phyloP scores from a whole-genome alignment of 2,888 invertebrate genomes.

The Ptilodon capucinus region DNA sequence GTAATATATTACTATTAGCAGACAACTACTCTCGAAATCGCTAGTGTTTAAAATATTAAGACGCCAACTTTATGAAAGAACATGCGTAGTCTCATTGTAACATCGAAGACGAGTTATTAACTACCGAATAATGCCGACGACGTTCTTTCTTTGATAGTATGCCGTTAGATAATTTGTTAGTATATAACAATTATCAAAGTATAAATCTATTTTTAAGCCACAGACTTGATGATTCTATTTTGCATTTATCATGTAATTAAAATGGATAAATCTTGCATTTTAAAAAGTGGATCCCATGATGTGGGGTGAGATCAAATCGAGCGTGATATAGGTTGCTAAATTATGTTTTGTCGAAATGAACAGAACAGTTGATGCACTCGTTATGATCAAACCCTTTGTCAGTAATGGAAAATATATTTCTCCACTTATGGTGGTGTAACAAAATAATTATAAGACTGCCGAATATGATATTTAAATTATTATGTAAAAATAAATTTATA shows the following conservation, averaged over 20 bases:
- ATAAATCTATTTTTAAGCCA: neutral
- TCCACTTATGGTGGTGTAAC: constrained; percentile 27
- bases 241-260: neutral
- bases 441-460: constrained; percentile 43
- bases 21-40: constrained; percentile 2
- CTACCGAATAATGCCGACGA: neutral
- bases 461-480: constrained; percentile 27
- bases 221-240: neutral
- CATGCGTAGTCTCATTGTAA: neutral
- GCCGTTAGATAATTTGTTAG: neutral
- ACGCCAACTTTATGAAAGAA: neutral
- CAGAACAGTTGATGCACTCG: constrained; percentile 23
- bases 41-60: neutral
- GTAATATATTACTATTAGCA: constrained; percentile 77
- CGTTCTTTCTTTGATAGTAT: neutral
- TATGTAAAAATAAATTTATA: constrained; percentile 33
- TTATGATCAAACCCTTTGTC: constrained; percentile 38
- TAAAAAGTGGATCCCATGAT: constrained; percentile 2
- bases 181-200: neutral
- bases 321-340: constrained; percentile 14
- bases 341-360: neutral
- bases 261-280: constrained; percentile 1
- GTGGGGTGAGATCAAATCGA: constrained; percentile 40
- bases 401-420: constrained; percentile 20
- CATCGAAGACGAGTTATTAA: neutral